Base-by-base conservation (phyloP, 2,888 invertebrate genomes). In the Tetragnatha montana region DNA sequence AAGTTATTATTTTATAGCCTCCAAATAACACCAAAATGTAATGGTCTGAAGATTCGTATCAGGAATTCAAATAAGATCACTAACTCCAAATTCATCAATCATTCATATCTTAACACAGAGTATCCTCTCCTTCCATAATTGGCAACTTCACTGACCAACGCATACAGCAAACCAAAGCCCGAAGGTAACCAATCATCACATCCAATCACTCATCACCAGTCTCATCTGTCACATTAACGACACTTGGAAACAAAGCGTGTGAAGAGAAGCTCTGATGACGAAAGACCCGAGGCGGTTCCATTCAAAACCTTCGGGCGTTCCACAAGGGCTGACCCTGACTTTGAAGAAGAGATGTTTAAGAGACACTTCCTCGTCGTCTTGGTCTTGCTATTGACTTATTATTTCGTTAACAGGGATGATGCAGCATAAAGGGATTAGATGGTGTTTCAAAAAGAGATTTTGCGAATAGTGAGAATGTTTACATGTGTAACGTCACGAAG, bases 301-400 rank as follows among this genome's bases (percentile, higher is more conserved):
- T 74, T 82, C 73, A 35, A n/a, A 74, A 74, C 73, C 82, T 73
- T n/a, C 14, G 19, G 17, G 19, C 47, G 19, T 50, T n/a, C 75
- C 12, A 73, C 73, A 60, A 50, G 51, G 73, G 73, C 73, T 82
- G 74, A 82, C 82, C 60, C 73, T 74, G 82, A 82, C 73, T 74
- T 74, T 82, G 73, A 82, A 74, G 81, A 71, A 82, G 73, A 73
- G 60, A 17, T 17, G 14, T 17, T 60, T 60, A 4, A 4, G 47
- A 71, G 70, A 51, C 74, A 51, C 82, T 82, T 82, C 82, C 82
- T 74, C 73, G 51, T 82, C 60, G 81, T 10, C 12, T 35, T 35
- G 21, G 50, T 70, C 17, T 60, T 3, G 60, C 17, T 60, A 60
- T 79, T 79, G 80, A 47, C 35, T 82, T 49, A 17, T 22, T 17